phyloP scores from a whole-genome alignment of 2,888 invertebrate species.

The Pachydiplax longipennis region DNA sequence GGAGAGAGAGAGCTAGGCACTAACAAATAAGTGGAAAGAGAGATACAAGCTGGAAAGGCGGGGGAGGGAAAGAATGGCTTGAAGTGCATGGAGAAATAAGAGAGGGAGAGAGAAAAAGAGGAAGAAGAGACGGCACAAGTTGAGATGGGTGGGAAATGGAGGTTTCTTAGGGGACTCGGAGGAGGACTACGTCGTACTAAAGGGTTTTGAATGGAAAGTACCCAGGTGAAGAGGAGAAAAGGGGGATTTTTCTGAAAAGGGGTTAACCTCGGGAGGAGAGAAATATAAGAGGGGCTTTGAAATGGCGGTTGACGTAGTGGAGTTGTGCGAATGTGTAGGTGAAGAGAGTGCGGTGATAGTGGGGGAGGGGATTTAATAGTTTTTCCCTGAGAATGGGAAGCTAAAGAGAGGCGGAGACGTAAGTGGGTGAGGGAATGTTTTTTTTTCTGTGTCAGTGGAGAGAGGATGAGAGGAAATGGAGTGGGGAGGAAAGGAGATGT shows the following conservation, averaged over 20 bases:
- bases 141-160: background rate
- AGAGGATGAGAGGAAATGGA: background rate
- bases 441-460: background rate
- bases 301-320: background rate
- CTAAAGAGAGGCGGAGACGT: background rate
- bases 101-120: background rate
- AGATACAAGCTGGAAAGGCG: background rate
- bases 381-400: background rate
- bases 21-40: background rate
- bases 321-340: background rate
- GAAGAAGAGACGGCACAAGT: background rate
- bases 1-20: background rate
- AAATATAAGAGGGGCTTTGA: background rate
- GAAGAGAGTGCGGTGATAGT: background rate
- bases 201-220: slow-evolving; percentile 14
- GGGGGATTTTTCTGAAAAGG: background rate
- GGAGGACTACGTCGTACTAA: background rate
- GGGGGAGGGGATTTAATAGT: background rate
- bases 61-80: background rate
- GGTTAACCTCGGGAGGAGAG: background rate
- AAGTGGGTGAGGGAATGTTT: background rate
- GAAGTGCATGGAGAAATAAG: background rate
- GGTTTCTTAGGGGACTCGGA: background rate
- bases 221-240: background rate
- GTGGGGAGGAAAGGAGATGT: background rate